phyloP scores from a whole-genome alignment of 64 coral and sea anemone genomes.

The Acropora tenuis region DNA sequence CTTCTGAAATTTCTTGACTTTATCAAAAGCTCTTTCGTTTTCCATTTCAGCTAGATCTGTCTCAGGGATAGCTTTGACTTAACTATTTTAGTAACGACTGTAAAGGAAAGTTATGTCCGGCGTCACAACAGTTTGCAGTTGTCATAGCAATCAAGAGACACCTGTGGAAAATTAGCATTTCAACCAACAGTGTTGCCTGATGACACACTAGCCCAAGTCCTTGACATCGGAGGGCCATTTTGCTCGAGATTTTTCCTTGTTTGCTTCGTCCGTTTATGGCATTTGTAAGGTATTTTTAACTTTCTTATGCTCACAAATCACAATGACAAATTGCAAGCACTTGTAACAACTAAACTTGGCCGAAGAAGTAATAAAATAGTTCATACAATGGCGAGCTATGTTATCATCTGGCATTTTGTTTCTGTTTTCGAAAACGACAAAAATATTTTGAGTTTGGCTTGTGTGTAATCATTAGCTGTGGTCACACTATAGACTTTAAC shows the following conservation, averaged over 20 bases:
- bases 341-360: not conserved
- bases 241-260: not conserved
- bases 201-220: not conserved
- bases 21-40: not conserved
- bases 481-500: too few species aligned
- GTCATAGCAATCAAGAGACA: not conserved
- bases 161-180: not conserved
- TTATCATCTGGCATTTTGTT: not conserved
- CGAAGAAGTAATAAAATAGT: not conserved
- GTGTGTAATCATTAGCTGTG: not conserved
- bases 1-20: not conserved
- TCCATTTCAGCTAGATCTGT: not conserved
- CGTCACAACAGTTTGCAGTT: not conserved
- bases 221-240: not conserved
- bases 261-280: not conserved
- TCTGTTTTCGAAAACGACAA: not conserved
- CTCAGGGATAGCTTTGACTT: not conserved
- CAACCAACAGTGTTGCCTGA: not conserved
- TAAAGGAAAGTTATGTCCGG: not conserved
- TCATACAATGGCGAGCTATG: not conserved
- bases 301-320: not conserved
- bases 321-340: not conserved
- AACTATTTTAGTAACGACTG: not conserved
- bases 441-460: not conserved
- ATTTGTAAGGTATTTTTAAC: constrained; percentile 10